phyloP scores from a whole-genome alignment of 2,113 vertebrate genomes.

The Aptenodytes patagonicus region DNA sequence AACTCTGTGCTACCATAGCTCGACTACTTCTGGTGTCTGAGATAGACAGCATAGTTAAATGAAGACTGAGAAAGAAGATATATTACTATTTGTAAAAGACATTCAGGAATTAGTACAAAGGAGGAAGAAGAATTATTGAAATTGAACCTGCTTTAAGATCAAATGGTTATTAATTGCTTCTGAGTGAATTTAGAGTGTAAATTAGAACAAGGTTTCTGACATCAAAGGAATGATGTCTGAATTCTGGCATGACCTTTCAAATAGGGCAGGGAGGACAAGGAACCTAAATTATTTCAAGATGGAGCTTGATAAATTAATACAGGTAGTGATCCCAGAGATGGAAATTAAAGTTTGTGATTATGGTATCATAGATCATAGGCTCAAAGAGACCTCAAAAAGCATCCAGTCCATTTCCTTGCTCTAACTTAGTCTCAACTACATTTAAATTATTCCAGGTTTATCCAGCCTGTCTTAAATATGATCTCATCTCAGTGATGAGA shows the following conservation, averaged over 20 bases:
- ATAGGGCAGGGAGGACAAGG: neutral
- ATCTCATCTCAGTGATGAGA: neutral
- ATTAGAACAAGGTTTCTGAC: conserved; percentile 30
- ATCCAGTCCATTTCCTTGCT: neutral
- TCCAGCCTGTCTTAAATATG: conserved; percentile 23
- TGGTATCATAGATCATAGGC: conserved; percentile 6
- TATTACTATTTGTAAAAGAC: conserved; percentile 18
- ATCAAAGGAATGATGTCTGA: conserved; percentile 10
- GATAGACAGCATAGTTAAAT: neutral
- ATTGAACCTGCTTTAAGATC: neutral
- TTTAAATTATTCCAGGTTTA: conserved; percentile 32
- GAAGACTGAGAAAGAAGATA: neutral
- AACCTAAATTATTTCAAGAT: conserved; percentile 48
- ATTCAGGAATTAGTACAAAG: neutral
- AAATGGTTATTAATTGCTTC: conserved; percentile 44
- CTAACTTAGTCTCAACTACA: neutral
- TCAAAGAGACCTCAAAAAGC: conserved; percentile 13
- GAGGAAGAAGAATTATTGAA: conserved; percentile 1
- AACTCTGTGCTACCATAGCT: neutral
- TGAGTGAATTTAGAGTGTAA: conserved; percentile 29
- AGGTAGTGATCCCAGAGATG: conserved; percentile 1
- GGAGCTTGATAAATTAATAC: conserved; percentile 30
- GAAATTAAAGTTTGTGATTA: conserved; percentile 37
- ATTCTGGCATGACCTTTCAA: conserved; percentile 20
- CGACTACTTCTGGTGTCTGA: neutral